These are phyloP conservation scores for Orthonychiurus folsomi DNA, from an alignment of 2,888 invertebrate species.

Conservation along the genomic window DNA sequence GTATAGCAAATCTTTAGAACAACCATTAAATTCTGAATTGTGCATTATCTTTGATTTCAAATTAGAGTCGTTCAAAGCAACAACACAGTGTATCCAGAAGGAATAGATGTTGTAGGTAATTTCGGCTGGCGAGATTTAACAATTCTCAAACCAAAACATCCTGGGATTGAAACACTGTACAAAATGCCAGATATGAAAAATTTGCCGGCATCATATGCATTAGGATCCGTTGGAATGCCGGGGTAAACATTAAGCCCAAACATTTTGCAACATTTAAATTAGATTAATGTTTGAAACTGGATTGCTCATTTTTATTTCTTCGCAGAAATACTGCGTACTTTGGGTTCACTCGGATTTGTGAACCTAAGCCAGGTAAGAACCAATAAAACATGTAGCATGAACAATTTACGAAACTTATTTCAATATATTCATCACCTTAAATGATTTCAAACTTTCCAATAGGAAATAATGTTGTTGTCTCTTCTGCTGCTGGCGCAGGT, in stretches of 20 bases:
- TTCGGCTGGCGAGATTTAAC: slow-evolving; percentile 63
- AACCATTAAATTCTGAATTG: slow-evolving; percentile 24
- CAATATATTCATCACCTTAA: not conserved
- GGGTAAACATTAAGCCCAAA: slow-evolving; percentile 21
- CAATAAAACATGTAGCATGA: not conserved
- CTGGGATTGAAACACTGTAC: slow-evolving; percentile 29
- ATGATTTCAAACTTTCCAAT: no score
- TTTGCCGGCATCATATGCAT: slow-evolving; percentile 53
- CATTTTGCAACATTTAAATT: not conserved
- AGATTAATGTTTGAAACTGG: not conserved
- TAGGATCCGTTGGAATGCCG: slow-evolving; percentile 35
- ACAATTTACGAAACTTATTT: not conserved
- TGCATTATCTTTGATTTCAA: no score
- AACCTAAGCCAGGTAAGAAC: slow-evolving; percentile 55
- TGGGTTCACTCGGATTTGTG: slow-evolving; percentile 61
- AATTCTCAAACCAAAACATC: slow-evolving; percentile 45
- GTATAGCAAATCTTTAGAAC: slow-evolving; percentile 2
- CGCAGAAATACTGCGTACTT: slow-evolving; percentile 63
- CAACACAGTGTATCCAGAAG: slow-evolving; percentile 56
- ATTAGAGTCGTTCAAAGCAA: slow-evolving; percentile 62
- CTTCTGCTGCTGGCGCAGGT: slow-evolving; percentile 59
- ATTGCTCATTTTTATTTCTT: no score
- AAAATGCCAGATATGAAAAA: slow-evolving; percentile 52
- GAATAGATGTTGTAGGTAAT: slow-evolving; percentile 54
- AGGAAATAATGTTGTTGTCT: slow-evolving; percentile 64